These are phyloP conservation scores for Agrotis clavis DNA, from an alignment of 2,888 invertebrate genomes.

Conservation along the genomic window DNA sequence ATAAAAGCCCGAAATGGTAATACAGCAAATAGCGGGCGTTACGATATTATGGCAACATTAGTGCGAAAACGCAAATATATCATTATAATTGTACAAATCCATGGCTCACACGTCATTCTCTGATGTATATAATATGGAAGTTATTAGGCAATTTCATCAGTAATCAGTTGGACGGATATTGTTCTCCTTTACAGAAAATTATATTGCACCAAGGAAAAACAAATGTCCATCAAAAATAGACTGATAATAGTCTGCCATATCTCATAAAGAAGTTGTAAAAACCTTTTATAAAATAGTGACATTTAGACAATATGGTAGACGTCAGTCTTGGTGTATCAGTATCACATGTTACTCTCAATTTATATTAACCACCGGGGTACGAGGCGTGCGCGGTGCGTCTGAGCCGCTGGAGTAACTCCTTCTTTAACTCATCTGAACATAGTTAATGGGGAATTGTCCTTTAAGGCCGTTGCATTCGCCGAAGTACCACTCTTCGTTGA, in stretches of 20 bases:
- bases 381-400: slow-evolving; percentile 20
- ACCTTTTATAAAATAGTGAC: slow-evolving; percentile 58
- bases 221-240: slow-evolving; percentile 49
- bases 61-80: slow-evolving; percentile 77
- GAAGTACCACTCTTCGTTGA: slow-evolving; percentile 95
- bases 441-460: slow-evolving; percentile 96
- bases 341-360: slow-evolving; percentile 63
- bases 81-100: slow-evolving; percentile 79
- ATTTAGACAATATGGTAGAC: slow-evolving; percentile 66
- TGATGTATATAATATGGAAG: slow-evolving; percentile 45
- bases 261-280: slow-evolving; percentile 41
- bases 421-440: slow-evolving; percentile 91
- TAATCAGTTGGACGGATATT: slow-evolving; percentile 37
- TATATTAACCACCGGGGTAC: slow-evolving; percentile 34
- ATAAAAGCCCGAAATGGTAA: slow-evolving; percentile 63
- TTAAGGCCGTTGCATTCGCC: slow-evolving; percentile 93
- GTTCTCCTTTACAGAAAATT: slow-evolving; percentile 44
- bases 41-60: slow-evolving; percentile 84
- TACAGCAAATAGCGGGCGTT: slow-evolving; percentile 68
- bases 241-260: slow-evolving; percentile 53
- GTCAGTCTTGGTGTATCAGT: slow-evolving; percentile 71
- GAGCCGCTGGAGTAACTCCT: slow-evolving; percentile 43
- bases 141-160: slow-evolving; percentile 43
- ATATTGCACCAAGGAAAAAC: slow-evolving; percentile 60
- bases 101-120: slow-evolving; percentile 73